Percentiles rank a stretch among this genome's conserved stretches.
Conservation (phyloP, 2,888 invertebrate genomes). For the Linnaemya tessellans region DNA sequence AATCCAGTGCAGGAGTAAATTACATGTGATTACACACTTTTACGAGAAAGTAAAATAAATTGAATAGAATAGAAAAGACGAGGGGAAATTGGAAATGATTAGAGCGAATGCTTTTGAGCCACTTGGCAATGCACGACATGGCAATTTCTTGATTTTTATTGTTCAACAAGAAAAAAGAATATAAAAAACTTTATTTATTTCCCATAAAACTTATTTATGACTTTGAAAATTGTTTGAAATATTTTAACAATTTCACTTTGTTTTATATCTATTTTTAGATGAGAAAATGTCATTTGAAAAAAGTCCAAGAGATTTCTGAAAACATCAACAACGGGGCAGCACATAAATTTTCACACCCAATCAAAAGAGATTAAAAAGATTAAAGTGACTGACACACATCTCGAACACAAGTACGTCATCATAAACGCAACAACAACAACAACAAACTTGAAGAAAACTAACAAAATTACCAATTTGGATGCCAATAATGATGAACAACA, state of each 20-base stretch:
- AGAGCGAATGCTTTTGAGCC: not conserved
- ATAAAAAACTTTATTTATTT: not conserved
- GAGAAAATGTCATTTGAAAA: slow-evolving; percentile 21
- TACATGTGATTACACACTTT: slow-evolving; percentile 16
- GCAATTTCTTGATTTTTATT: slow-evolving; percentile 8
- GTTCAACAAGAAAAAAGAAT: not conserved
- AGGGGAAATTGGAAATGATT: slow-evolving; percentile 32
- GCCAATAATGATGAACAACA: slow-evolving; percentile 47
- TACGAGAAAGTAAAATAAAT: not conserved
- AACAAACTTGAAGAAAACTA: not conserved
- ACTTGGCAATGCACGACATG: not conserved
- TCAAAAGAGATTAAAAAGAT: slow-evolving; percentile 37
- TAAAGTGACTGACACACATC: slow-evolving; percentile 22
- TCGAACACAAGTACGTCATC: slow-evolving; percentile 43
- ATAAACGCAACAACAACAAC: not conserved
- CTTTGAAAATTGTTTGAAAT: slow-evolving; percentile 20
- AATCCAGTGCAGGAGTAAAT: slow-evolving; percentile 41
- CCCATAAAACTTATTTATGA: slow-evolving; percentile 16
- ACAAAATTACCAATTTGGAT: slow-evolving; percentile 36
- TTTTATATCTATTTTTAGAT: slow-evolving; percentile 43
- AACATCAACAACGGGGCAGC: slow-evolving; percentile 21
- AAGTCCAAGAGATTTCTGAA: slow-evolving; percentile 2
- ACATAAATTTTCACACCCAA: slow-evolving; percentile 36
- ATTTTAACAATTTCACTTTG: slow-evolving; percentile 15
- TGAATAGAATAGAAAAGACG: not conserved